These are phyloP conservation scores for Marisa cornuarietis DNA, from an alignment of 1,140 invertebrate genomes.

Conservation along the genomic window DNA sequence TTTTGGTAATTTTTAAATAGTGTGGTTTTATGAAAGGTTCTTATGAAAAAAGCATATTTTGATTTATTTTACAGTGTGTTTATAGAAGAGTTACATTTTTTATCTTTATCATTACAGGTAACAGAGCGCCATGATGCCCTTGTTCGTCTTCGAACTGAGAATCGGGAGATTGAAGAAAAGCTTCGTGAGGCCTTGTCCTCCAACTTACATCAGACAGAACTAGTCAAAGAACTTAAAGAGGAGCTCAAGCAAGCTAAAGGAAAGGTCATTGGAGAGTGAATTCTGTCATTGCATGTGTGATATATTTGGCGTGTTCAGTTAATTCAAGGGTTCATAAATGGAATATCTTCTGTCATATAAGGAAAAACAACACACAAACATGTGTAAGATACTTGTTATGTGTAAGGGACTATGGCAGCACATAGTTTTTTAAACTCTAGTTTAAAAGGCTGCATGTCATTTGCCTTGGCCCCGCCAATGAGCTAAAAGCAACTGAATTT, in stretches of 20 bases:
- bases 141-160: constrained; percentile 55
- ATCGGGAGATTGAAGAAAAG: constrained; percentile 58
- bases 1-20: too few species aligned
- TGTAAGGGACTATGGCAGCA: too few species aligned
- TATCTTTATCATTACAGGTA: constrained; percentile 41
- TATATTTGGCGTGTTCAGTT: background rate
- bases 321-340: background rate
- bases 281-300: too few species aligned
- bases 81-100: background rate
- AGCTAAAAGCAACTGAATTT: too few species aligned
- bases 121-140: constrained; percentile 57
- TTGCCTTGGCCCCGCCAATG: too few species aligned
- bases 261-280: constrained; percentile 34
- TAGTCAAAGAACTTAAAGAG: constrained; percentile 58
- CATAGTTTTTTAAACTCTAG: too few species aligned
- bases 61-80: background rate
- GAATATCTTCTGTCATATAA: background rate
- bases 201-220: constrained; percentile 54
- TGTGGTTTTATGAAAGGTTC: background rate
- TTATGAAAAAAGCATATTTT: background rate
- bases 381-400: too few species aligned
- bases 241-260: constrained; percentile 52
- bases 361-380: too few species aligned
- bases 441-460: too few species aligned
- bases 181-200: constrained; percentile 53